Evolutionary conservation across 1,140 invertebrate genomes (phyloP).

Genomic region (Andricus grossulariae): DNA sequence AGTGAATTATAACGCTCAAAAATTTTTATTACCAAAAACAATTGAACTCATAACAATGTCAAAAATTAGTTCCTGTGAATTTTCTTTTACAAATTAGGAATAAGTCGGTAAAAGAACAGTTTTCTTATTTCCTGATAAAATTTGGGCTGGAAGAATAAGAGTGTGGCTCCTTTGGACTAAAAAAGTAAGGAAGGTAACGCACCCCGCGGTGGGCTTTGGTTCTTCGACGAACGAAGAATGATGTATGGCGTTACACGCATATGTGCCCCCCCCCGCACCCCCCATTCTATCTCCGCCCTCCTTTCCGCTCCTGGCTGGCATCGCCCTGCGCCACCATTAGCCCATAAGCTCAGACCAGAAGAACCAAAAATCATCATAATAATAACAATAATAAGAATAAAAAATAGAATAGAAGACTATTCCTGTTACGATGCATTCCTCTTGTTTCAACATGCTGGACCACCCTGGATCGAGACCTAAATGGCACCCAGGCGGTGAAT

Average conservation of each 20-base stretch:
- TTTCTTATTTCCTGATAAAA: conserved; percentile 2
- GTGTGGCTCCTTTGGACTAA: conserved; percentile 37
- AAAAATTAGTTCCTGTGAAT: no score
- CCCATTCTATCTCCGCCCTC: conserved; percentile 50
- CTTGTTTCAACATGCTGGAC: conserved; percentile 71
- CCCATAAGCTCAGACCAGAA: conserved; percentile 54
- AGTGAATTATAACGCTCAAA: no score
- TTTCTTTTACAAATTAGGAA: not conserved
- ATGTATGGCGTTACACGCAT: conserved; percentile 75
- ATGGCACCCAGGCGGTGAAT: conserved; percentile 62
- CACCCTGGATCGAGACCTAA: conserved; percentile 61
- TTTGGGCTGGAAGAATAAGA: conserved; percentile 24
- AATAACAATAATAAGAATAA: conserved; percentile 66
- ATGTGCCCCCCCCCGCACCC: conserved; percentile 43
- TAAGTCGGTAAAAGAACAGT: not conserved
- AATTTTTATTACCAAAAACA: no score
- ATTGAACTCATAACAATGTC: no score
- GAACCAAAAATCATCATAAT: conserved; percentile 62
- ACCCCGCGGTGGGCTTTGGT: conserved; percentile 74
- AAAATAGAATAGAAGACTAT: conserved; percentile 67
- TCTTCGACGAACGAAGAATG: conserved; percentile 71
- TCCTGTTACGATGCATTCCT: conserved; percentile 74
- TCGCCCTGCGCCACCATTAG: conserved; percentile 63
- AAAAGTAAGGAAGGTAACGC: conserved; percentile 65
- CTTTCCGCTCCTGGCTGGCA: conserved; percentile 51